A percentile compares a stretch with the other conserved stretches of the same genome.
Evolutionary conservation across 2,888 invertebrate genomes (phyloP).

Genomic region (Drosophila engyochracea): DNA sequence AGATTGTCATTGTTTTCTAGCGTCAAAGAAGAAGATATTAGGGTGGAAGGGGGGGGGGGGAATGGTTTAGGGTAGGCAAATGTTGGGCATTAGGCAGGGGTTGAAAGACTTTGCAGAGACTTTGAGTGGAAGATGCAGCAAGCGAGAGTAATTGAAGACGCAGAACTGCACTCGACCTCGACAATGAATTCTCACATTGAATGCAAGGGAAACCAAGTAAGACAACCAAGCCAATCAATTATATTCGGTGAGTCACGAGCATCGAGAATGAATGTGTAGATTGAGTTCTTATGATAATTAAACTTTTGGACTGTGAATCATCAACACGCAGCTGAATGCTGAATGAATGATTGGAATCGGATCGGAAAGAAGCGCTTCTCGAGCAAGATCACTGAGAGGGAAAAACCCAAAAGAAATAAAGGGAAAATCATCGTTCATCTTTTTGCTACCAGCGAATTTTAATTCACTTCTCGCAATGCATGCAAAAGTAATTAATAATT

Average conservation of each 20-base stretch:
- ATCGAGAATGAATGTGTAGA: background rate
- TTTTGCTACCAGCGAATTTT: background rate
- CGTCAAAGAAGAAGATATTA: background rate
- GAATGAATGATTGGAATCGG: background rate
- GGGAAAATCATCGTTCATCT: background rate
- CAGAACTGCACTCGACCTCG: conserved; percentile 41
- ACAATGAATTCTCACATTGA: conserved; percentile 25
- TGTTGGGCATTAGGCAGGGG: background rate
- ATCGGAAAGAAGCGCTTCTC: background rate
- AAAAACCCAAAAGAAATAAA: background rate
- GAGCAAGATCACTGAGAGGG: background rate
- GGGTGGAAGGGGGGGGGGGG: background rate
- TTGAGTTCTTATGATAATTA: background rate
- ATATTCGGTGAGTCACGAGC: background rate
- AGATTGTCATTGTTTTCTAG: conserved; percentile 52
- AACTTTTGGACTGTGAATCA: background rate
- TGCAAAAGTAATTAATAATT: background rate
- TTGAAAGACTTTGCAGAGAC: background rate
- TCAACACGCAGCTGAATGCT: background rate
- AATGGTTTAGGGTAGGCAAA: background rate
- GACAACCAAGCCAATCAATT: background rate
- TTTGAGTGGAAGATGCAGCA: background rate
- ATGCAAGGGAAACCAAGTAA: conserved; percentile 7
- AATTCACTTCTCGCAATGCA: background rate
- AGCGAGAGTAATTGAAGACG: background rate